Evolutionary conservation across 2,113 vertebrate genomes (phyloP), one percentile per base, ranked within the genome.

Genomic region (Notarius quadriscutis): DNA sequence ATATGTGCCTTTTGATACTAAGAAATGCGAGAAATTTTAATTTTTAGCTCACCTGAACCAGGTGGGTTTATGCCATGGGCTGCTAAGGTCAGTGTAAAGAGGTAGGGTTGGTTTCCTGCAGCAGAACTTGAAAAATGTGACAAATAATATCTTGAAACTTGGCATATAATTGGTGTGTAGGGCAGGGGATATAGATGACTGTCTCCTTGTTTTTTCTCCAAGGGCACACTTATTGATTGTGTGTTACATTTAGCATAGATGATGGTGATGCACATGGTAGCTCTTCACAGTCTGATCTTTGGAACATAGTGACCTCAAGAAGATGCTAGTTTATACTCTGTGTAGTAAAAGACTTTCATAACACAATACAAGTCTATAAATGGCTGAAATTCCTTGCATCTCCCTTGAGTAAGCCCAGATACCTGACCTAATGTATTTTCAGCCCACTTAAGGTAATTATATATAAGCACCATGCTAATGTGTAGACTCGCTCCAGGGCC

Each of bases 391-490:
- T 83, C 60, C 48, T 62, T 22, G 22, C 22, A 55, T 50, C 65
- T 86, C 85, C 85, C 88, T 41, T 17, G 88, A 80, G 85, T 50
- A 74, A 83, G 67, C 86, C 75, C 81, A 27, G 81, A 84, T 87
- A 72, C 74, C 34, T 30, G 10, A 62, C 67, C 57, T 87, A 87
- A 89, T 89, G 88, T 87, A 81, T 87, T 89, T 87, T 89, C 88
- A 87, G 58, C 58, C 67, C 88, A 87, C 86, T 89, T 85, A 81
- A 84, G 82, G 69, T 89, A 87, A 89, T 89, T 67, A 87, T 81
- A 78, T 82, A 83, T 87, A 89, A 87, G 88, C 72, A 75, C 67
- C 60, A 53, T 30, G 15, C 77, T 85, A 89, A 89, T 89, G 86
- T 53, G 83, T 50, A 60, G 83, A 67, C 84, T 85, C 27, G 48